phyloP scores from a whole-genome alignment of 2,797 vertebrate species.

The Tadarida brasiliensis region DNA sequence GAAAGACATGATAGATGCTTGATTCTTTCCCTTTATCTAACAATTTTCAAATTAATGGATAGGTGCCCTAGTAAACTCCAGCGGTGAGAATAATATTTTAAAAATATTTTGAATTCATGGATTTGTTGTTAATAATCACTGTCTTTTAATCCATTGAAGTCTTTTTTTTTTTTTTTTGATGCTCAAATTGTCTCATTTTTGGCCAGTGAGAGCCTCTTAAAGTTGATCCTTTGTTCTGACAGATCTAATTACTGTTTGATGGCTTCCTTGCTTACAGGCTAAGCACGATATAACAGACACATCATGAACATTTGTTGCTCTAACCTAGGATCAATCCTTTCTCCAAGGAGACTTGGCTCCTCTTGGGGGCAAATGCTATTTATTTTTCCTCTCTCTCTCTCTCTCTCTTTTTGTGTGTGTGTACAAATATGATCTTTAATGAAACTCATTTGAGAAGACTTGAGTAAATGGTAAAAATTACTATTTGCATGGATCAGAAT shows the following conservation, averaged over 20 bases:
- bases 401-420: no score
- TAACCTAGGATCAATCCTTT: neutral
- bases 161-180: neutral
- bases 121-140: conserved; percentile 25
- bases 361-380: neutral
- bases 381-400: neutral
- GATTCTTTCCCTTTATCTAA: conserved; percentile 17
- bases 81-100: neutral
- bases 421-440: no score
- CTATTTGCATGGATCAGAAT: no score
- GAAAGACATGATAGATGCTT: neutral
- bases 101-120: neutral
- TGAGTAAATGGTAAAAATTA: no score
- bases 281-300: neutral
- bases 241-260: neutral
- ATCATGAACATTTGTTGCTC: conserved; percentile 4
- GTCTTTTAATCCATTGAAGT: neutral
- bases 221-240: conserved; percentile 44
- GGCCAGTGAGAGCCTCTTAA: neutral
- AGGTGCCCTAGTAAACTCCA: neutral
- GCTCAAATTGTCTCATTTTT: conserved; percentile 31
- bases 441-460: no score
- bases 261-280: neutral
- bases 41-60: neutral
- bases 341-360: neutral